Evolutionary conservation across 2,113 vertebrate species (phyloP).

Genomic region (Myocastor coypus): DNA sequence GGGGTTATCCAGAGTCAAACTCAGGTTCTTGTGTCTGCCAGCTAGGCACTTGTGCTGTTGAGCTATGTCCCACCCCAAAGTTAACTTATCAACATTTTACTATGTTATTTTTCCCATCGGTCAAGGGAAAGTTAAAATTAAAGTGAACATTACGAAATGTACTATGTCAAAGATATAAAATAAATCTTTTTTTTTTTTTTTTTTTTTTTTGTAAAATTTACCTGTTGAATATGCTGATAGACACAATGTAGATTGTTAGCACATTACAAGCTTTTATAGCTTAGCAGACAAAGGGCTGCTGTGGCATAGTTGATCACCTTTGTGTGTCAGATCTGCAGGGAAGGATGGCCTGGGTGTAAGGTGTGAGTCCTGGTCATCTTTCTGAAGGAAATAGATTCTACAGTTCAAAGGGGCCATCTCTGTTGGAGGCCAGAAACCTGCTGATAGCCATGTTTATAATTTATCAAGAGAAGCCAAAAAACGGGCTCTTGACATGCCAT

Average conservation of each 20-base stretch:
- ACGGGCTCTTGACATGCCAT: slow-evolving; percentile 2
- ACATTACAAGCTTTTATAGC: neutral
- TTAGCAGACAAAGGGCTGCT: neutral
- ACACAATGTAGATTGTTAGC: slow-evolving; percentile 31
- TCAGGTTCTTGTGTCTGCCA: too few relatives aligned
- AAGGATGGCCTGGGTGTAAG: neutral
- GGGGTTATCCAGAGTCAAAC: too few relatives aligned
- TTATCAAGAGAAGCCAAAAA: slow-evolving; percentile 52
- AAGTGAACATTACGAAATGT: neutral
- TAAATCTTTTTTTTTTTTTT: neutral
- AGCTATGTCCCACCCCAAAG: too few relatives aligned
- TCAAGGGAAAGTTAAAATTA: neutral
- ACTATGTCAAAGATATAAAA: slow-evolving; percentile 39
- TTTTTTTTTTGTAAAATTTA: slow-evolving; percentile 9
- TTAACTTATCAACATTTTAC: slow-evolving; percentile 7
- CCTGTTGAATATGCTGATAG: neutral
- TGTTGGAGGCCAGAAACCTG: neutral
- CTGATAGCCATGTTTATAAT: neutral
- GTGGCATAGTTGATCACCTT: neutral
- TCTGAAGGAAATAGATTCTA: neutral
- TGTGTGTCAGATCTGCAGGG: neutral
- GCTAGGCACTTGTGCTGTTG: too few relatives aligned
- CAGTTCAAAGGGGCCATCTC: neutral
- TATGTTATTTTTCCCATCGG: neutral
- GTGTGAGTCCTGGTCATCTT: neutral